Percentiles rank a stretch among this genome's conserved stretches.
phyloP scores from a whole-genome alignment of 2,888 invertebrate genomes.

The Epinotia brunnichana region DNA sequence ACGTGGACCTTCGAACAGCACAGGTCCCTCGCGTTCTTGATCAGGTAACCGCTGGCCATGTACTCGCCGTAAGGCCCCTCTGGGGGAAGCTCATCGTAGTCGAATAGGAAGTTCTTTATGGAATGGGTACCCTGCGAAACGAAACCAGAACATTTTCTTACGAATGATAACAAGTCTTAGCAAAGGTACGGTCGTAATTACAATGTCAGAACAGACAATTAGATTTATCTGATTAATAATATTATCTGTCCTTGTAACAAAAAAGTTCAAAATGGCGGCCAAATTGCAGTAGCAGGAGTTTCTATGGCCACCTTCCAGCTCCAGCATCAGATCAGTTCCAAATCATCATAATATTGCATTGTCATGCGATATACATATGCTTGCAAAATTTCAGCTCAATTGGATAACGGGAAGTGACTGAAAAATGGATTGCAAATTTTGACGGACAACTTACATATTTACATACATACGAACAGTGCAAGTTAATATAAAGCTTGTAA shows the following conservation, averaged over 20 bases:
- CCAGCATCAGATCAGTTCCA: too few species aligned
- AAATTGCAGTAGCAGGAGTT: too few species aligned
- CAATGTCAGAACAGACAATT: not conserved
- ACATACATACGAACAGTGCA: too few species aligned
- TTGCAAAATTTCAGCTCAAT: too few species aligned
- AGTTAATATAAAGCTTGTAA: too few species aligned
- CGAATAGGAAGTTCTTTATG: slow-evolving; percentile 55
- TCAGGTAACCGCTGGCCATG: slow-evolving; percentile 49
- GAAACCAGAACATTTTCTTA: not conserved
- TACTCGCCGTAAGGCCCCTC: slow-evolving; percentile 59
- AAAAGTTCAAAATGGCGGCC: not conserved
- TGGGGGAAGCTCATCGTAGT: slow-evolving; percentile 60
- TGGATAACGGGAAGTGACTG: too few species aligned
- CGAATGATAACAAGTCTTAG: not conserved
- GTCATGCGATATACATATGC: too few species aligned
- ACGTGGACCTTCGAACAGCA: slow-evolving; percentile 50
- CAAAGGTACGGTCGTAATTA: not conserved
- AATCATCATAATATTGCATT: too few species aligned
- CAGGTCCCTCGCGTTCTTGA: slow-evolving; percentile 47
- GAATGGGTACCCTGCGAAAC: slow-evolving; percentile 56
- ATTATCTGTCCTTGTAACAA: not conserved
- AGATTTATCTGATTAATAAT: too few species aligned
- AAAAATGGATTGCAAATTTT: too few species aligned
- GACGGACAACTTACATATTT: too few species aligned
- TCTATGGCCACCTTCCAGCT: too few species aligned